A percentile compares a stretch with the other conserved stretches of the same genome.
Evolutionary conservation across 2,797 vertebrate species (phyloP).

Genomic region (Zalophus californianus): DNA sequence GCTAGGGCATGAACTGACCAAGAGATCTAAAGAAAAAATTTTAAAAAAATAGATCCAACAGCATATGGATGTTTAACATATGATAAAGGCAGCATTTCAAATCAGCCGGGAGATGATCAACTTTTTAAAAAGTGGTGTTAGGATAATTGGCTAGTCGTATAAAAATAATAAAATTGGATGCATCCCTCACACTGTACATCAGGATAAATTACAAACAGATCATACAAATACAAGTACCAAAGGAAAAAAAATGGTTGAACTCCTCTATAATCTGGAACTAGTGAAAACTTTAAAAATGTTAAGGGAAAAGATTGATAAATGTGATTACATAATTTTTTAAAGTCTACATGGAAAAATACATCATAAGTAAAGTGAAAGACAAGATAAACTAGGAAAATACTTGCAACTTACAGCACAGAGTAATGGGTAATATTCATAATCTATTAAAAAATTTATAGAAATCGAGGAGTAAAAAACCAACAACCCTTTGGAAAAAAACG

Average conservation of each 20-base stretch:
- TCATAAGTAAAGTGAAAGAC: not conserved
- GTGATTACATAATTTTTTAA: not conserved
- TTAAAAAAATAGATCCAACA: not conserved
- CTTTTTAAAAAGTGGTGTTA: not conserved
- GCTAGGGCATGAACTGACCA: not conserved
- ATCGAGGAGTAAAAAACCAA: slow-evolving; percentile 38
- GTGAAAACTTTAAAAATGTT: not conserved
- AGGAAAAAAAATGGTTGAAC: not conserved
- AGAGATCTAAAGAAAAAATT: not conserved
- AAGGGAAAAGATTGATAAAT: not conserved
- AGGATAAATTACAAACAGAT: slow-evolving; percentile 5
- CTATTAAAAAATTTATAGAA: not conserved
- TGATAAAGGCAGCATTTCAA: not conserved
- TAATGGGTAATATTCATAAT: not conserved
- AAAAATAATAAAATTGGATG: not conserved
- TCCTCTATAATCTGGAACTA: not conserved
- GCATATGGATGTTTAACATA: not conserved
- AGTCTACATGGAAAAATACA: not conserved
- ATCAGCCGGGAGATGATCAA: not conserved
- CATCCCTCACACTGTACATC: not conserved
- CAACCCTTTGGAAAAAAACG: not conserved
- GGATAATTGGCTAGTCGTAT: not conserved
- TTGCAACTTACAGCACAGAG: not conserved
- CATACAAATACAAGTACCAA: not conserved
- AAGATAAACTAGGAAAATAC: not conserved